These are phyloP conservation scores for Stegodyphus mimosarum DNA, from an alignment of 1,140 invertebrate species.

Conservation along the genomic window DNA sequence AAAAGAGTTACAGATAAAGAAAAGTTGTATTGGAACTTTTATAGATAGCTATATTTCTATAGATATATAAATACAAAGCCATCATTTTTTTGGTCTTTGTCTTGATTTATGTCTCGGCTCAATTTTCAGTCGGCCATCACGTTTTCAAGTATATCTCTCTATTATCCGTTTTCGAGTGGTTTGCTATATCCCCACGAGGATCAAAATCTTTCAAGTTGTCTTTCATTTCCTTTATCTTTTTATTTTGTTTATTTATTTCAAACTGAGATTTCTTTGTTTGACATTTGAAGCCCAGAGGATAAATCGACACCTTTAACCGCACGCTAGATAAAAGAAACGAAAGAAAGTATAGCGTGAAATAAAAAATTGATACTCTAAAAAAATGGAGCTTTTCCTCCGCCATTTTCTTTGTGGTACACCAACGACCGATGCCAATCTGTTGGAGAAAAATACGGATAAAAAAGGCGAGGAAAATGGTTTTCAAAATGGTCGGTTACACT, in stretches of 20 bases:
- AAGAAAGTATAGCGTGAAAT: constrained; percentile 37
- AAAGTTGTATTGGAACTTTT: constrained; percentile 54
- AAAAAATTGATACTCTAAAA: constrained; percentile 46
- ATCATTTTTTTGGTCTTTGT: constrained; percentile 55
- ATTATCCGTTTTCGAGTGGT: constrained; percentile 60
- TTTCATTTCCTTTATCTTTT: constrained; percentile 57
- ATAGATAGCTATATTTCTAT: constrained; percentile 56
- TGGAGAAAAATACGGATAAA: constrained; percentile 24
- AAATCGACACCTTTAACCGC: constrained; percentile 61
- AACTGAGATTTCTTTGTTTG: constrained; percentile 60
- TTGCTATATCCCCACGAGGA: constrained; percentile 43
- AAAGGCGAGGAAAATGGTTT: constrained; percentile 31
- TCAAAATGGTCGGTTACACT: constrained; percentile 3
- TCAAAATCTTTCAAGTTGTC: constrained; percentile 61
- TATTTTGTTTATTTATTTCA: constrained; percentile 54
- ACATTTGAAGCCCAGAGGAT: constrained; percentile 57
- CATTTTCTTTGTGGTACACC: background rate
- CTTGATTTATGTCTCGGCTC: constrained; percentile 58
- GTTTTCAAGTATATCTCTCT: constrained; percentile 60
- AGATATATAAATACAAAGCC: constrained; percentile 45
- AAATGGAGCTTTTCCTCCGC: background rate
- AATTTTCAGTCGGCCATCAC: constrained; percentile 55
- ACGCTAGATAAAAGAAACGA: constrained; percentile 5
- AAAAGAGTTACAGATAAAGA: constrained; percentile 51
- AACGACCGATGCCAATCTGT: constrained; percentile 7